phyloP scores from a whole-genome alignment of 2,888 invertebrate genomes.

The Apamea sordens region DNA sequence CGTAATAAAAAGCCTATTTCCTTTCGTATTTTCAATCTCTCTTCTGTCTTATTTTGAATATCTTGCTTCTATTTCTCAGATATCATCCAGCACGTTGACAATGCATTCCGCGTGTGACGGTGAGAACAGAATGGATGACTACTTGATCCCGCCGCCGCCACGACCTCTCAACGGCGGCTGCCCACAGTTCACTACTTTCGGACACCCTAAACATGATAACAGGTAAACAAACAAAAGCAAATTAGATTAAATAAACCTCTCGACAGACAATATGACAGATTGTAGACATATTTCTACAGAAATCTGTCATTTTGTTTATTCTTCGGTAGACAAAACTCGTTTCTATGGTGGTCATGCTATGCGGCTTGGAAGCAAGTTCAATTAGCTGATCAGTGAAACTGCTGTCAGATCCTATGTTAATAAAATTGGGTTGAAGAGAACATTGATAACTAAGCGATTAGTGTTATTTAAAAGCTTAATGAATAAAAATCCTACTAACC shows the following conservation, averaged over 20 bases:
- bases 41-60: neutral
- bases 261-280: too few species aligned
- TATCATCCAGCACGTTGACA: conserved; percentile 86
- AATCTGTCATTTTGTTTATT: too few species aligned
- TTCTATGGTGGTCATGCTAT: too few species aligned
- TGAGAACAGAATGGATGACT: conserved; percentile 89
- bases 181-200: conserved; percentile 87
- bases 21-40: neutral
- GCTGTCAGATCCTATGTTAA: neutral
- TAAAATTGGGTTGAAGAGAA: neutral
- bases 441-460: neutral
- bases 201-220: conserved; percentile 85
- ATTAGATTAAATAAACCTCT: neutral
- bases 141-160: conserved; percentile 92
- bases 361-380: neutral
- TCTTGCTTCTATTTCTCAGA: conserved; percentile 67
- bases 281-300: too few species aligned
- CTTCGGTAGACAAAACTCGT: too few species aligned
- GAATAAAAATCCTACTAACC: conserved; percentile 6
- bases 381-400: neutral
- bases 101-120: conserved; percentile 86
- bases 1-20: too few species aligned
- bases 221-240: conserved; percentile 69
- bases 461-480: neutral
- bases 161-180: conserved; percentile 87